Base-by-base conservation (phyloP, 1,140 invertebrate species). In the Limonius californicus region DNA sequence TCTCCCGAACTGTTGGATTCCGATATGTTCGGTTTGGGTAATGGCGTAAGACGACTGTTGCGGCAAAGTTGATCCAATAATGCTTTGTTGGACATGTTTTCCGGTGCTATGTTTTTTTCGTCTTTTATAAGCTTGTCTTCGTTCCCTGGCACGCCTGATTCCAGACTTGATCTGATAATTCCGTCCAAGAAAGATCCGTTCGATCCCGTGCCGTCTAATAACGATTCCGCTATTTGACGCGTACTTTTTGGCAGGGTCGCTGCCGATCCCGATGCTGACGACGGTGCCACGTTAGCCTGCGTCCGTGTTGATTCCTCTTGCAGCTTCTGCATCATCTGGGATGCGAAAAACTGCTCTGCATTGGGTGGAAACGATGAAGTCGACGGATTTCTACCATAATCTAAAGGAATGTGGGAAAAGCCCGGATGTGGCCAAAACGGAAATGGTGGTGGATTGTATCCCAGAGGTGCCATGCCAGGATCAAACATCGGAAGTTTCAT, bases 281-380 rank as follows among this genome's bases (percentile, higher is more conserved):
- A 54, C 66, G 74, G 58, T 11, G 62, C 21, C 2, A 70, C 64
- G 21, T 57, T 58, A n/a, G 54, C 61, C 12, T 71, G 68, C 32
- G 63, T 74, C 58, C 66, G 77, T 73, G 64, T 68, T 32, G 66
- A 72, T 23, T 79, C 89, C 67, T 91, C 89, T 64, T 90, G 87
- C 47, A 91, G 76, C 20, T 88, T 84, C 47, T 89, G 85, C 79
- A 91, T 90, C 82, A 91, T 88, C 66, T 91, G 89, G 9, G 88
- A 87, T 0, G 89, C 89, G 73, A 91, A 90, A 68, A 90, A 86
- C 35, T 87, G 86, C 11, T 82, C 82, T 32, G 85, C 78, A 55
- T 82, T 78, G 19, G 82, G 73, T 16, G 81, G 76, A 57, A 84
- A 80, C 64, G 80, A 77, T 16, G 79, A 71, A 8, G 74, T 76